Conservation (phyloP, 2,888 invertebrate species). For the Andrena bicolor region DNA sequence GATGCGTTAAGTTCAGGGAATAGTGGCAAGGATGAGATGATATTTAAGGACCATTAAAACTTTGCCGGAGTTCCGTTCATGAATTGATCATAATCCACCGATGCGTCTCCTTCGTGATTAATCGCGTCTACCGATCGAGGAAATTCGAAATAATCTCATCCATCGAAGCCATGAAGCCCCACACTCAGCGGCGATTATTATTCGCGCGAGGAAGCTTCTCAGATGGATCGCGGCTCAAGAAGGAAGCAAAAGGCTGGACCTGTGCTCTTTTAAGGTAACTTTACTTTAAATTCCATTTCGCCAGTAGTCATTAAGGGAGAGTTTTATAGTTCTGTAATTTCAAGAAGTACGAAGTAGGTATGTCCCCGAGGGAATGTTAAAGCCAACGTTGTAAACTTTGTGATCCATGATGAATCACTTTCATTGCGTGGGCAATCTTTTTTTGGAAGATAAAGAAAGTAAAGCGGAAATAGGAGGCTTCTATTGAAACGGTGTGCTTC, state of each 20-base stretch:
- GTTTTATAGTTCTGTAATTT: slow-evolving; percentile 6
- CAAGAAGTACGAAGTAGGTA: slow-evolving; percentile 8
- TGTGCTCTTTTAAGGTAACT: neutral
- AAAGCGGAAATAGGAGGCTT: neutral
- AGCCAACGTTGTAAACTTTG: slow-evolving; percentile 11
- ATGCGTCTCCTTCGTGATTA: neutral
- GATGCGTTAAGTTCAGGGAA: neutral
- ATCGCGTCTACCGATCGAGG: neutral
- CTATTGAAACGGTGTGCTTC: neutral
- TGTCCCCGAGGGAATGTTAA: slow-evolving; percentile 3
- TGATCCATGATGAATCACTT: slow-evolving; percentile 2
- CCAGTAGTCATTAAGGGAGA: neutral
- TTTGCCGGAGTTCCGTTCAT: neutral
- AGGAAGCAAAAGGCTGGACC: neutral
- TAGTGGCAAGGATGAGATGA: neutral
- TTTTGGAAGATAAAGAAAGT: neutral
- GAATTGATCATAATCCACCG: neutral
- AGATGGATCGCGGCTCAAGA: neutral
- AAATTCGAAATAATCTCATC: neutral
- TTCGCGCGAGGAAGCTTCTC: neutral
- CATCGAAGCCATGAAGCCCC: no score
- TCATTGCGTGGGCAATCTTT: slow-evolving; percentile 4
- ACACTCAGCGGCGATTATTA: neutral
- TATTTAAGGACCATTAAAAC: neutral
- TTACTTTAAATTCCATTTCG: neutral